These are phyloP conservation scores for Ips typographus DNA, from an alignment of 1,140 invertebrate species.

Conservation along the genomic window DNA sequence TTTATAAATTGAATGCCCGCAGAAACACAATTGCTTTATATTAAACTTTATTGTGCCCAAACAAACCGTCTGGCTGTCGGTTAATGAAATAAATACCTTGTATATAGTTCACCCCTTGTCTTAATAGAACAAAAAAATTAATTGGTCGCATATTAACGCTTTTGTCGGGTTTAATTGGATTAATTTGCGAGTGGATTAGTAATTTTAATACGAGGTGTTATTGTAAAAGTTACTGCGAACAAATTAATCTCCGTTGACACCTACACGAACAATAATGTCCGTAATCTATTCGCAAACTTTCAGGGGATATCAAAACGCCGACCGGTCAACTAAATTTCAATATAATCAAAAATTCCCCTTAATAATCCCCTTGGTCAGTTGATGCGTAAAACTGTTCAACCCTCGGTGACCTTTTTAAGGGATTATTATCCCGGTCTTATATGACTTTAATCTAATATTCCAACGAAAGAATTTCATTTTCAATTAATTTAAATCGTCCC, in stretches of 20 bases:
- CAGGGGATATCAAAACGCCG: not conserved
- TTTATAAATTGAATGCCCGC: constrained; percentile 45
- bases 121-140: too few relatives aligned
- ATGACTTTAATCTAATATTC: constrained; percentile 36
- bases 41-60: constrained; percentile 45
- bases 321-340: constrained; percentile 11
- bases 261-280: not conserved
- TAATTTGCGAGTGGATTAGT: too few relatives aligned
- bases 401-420: constrained; percentile 27
- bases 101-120: too few relatives aligned
- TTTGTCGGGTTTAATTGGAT: too few relatives aligned
- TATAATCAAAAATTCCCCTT: constrained; percentile 25
- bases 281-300: not conserved
- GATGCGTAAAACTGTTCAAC: constrained; percentile 21
- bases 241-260: not conserved
- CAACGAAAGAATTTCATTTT: constrained; percentile 42
- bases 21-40: constrained; percentile 45
- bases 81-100: constrained; percentile 23
- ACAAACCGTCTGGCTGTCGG: constrained; percentile 28
- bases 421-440: constrained; percentile 33
- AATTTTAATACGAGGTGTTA: not conserved
- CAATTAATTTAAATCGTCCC: constrained; percentile 41
- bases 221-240: not conserved
- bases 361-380: constrained; percentile 23
- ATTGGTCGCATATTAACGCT: too few relatives aligned